Evolutionary conservation across 1,140 invertebrate genomes (phyloP), one percentile per base, ranked within the genome.

Genomic region (Drosophila yakuba): DNA sequence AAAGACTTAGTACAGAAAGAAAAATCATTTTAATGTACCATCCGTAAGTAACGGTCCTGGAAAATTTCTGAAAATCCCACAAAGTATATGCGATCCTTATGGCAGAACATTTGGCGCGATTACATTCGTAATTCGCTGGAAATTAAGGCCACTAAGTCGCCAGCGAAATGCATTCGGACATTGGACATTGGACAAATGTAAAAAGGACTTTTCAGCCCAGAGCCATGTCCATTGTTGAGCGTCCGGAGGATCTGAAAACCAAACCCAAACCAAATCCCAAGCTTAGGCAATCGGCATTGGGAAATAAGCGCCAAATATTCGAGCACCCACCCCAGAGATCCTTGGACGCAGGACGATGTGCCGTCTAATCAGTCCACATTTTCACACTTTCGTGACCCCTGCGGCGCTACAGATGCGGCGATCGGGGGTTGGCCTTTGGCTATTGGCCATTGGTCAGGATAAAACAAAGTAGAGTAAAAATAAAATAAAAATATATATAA

Each of bases 311-410:
- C 82, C 82, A 86, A 86, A 83, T 63, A 51, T 38, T 51, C 44
- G 23, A 10, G 23, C 44, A 56, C 67, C 57, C 73, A 80, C 56
- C 64, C 68, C 58, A n/a, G 50, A 17, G 61, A 51, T 82, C 71
- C 74, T 78, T 60, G 35, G 45, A 52, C 47, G 10, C 32, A 52
- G 64, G 64, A 67, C 45, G 39, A 59, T 57, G 39, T 39, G 32
- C 44, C 78, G 55, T 82, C 82, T 86, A 88, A 86, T 86, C 82
- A 86, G 75, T 63, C 59, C 57, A 60, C 59, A 83, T 89, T 88
- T 88, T 88, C 84, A 88, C 83, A 88, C 83, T 88, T 88, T 88
- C 84, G 71, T 89, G 83, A 88, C 84, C 83, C 83, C 83, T 88
- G 83, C 76, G 84, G 83, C 58, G 84, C 54, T 67, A 55, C 61